phyloP scores from a whole-genome alignment of 2,113 vertebrate genomes.

The Perca fluviatilis region DNA sequence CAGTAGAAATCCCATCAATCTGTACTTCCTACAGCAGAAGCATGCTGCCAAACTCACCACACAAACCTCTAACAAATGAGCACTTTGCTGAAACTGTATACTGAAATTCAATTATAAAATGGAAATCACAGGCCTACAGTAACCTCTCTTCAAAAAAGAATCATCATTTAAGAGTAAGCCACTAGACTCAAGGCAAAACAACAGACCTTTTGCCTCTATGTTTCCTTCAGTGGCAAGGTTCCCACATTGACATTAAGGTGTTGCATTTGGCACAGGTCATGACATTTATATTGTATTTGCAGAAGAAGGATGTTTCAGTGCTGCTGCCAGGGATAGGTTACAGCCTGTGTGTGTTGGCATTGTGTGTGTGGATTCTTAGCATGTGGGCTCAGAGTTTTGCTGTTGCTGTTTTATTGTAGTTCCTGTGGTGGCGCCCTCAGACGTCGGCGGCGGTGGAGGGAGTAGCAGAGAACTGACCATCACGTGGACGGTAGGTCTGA shows the following conservation, averaged over 20 bases:
- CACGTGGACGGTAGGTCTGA: slow-evolving; percentile 93
- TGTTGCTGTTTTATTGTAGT: slow-evolving; percentile 84
- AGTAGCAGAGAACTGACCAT: slow-evolving; percentile 94
- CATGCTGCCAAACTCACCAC: slow-evolving; percentile 65
- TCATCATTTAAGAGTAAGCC: slow-evolving; percentile 41
- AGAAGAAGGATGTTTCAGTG: slow-evolving; percentile 76
- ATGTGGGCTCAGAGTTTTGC: slow-evolving; percentile 65
- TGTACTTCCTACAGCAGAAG: slow-evolving; percentile 50
- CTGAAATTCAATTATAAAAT: slow-evolving; percentile 76
- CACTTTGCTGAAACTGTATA: slow-evolving; percentile 72
- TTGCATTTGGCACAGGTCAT: slow-evolving; percentile 78
- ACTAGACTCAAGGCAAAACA: slow-evolving; percentile 35
- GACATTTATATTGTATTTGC: slow-evolving; percentile 72
- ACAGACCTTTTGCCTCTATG: slow-evolving; percentile 31
- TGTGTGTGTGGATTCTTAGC: slow-evolving; percentile 59
- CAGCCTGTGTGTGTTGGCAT: slow-evolving; percentile 72
- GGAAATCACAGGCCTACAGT: slow-evolving; percentile 69
- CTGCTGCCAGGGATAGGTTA: slow-evolving; percentile 58
- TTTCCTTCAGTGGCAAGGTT: slow-evolving; percentile 37
- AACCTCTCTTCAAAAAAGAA: slow-evolving; percentile 54
- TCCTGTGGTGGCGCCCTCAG: slow-evolving; percentile 96
- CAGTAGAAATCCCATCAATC: slow-evolving; percentile 67
- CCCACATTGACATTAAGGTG: slow-evolving; percentile 64
- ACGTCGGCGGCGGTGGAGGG: slow-evolving; percentile 93
- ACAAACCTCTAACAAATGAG: slow-evolving; percentile 75